phyloP scores from a whole-genome alignment of 2,797 vertebrate genomes.

The Triplophysa bombifrons region DNA sequence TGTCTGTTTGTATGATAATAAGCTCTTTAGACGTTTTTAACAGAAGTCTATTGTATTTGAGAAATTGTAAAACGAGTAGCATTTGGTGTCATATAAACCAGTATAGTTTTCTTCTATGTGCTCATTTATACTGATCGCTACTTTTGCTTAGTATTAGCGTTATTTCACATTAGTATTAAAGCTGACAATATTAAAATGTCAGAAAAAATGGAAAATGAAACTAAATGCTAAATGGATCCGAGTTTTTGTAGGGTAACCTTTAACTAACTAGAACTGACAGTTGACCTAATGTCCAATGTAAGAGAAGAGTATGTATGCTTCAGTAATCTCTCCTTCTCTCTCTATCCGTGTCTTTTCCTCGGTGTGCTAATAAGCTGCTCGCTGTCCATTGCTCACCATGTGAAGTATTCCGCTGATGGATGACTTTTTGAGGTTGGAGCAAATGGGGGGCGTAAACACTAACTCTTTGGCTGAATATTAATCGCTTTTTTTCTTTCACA shows the following conservation, averaged over 20 bases:
- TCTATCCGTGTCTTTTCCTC: slow-evolving; percentile 11
- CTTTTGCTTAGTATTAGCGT: not conserved
- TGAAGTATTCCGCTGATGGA: slow-evolving; percentile 50
- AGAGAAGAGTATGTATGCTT: slow-evolving; percentile 24
- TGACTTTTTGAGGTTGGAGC: slow-evolving; percentile 52
- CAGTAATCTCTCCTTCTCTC: slow-evolving; percentile 22
- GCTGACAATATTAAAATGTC: slow-evolving; percentile 11
- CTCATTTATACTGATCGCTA: not conserved
- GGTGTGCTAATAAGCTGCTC: slow-evolving; percentile 47
- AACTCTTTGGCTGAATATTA: slow-evolving; percentile 60
- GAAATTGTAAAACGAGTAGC: not conserved
- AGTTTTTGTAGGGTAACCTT: slow-evolving; percentile 46
- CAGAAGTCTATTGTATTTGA: not conserved
- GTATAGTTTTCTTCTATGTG: not conserved
- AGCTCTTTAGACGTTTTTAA: not conserved
- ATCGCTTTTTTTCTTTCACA: slow-evolving; percentile 54
- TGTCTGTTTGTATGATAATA: not conserved
- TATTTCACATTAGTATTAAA: slow-evolving; percentile 4
- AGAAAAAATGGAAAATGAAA: not conserved
- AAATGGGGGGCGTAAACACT: slow-evolving; percentile 55
- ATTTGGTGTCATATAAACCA: not conserved
- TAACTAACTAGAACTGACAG: slow-evolving; percentile 38
- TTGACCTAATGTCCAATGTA: slow-evolving; percentile 21
- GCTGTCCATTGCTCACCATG: slow-evolving; percentile 30
- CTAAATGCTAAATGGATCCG: slow-evolving; percentile 20